Percentiles rank a stretch among this genome's conserved stretches.
Evolutionary conservation across 2,113 vertebrate species (phyloP).

Genomic region (Poecile atricapillus): DNA sequence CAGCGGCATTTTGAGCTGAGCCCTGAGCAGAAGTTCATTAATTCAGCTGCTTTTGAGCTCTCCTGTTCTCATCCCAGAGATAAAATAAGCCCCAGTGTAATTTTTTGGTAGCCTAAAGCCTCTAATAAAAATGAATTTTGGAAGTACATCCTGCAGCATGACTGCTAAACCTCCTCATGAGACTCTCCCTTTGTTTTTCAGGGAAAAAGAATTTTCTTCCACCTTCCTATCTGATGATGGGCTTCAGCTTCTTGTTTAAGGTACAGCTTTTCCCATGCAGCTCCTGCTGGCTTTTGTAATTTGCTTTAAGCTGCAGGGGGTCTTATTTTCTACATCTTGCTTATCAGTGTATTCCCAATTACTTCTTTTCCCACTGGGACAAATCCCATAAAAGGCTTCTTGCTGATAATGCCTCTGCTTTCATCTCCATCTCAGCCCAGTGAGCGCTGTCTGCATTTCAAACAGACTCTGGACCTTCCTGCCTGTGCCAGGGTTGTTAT

Average conservation of each 20-base stretch:
- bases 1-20: neutral
- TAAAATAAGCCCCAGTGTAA: neutral
- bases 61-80: neutral
- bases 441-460: neutral
- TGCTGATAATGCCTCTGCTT: neutral
- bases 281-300: slow-evolving; percentile 3
- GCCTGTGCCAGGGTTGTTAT: neutral
- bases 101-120: neutral
- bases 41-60: neutral
- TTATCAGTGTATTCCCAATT: neutral
- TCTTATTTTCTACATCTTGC: neutral
- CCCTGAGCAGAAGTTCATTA: neutral
- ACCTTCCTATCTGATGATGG: slow-evolving; percentile 97
- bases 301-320: neutral
- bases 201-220: slow-evolving; percentile 99
- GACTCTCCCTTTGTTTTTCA: slow-evolving; percentile 58
- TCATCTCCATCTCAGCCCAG: neutral
- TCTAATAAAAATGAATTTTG: neutral
- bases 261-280: slow-evolving; percentile 64
- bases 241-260: slow-evolving; percentile 98
- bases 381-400: neutral
- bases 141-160: neutral
- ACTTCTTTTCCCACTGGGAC: neutral
- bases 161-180: neutral
- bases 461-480: accelerated